phyloP scores from a whole-genome alignment of 2,888 invertebrate species.

The Pollenia amentaria region DNA sequence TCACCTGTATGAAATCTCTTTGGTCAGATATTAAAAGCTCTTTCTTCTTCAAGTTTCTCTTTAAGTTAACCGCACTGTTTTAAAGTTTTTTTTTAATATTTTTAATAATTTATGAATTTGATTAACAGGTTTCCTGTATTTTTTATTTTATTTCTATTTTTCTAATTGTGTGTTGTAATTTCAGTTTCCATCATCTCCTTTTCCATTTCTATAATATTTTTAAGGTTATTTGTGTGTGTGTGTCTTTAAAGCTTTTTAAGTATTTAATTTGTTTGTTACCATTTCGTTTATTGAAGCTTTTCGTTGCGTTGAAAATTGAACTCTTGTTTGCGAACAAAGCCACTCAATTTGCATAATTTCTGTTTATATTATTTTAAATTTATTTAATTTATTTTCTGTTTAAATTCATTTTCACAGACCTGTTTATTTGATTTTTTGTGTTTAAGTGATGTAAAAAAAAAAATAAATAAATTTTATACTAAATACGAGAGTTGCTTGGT shows the following conservation, averaged over 20 bases:
- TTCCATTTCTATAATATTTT: conserved; percentile 9
- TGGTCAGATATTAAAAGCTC: no score
- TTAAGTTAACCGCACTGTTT: no score
- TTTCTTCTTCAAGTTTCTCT: no score
- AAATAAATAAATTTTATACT: neutral
- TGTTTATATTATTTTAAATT: conserved; percentile 26
- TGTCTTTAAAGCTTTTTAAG: conserved; percentile 61
- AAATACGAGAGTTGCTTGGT: conserved; percentile 1
- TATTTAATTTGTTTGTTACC: conserved; percentile 54
- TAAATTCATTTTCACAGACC: conserved; percentile 59
- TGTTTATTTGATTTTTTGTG: conserved; percentile 37
- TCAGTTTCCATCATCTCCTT: neutral
- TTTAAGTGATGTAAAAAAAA: neutral
- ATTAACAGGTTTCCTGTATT: neutral
- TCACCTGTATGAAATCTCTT: no score
- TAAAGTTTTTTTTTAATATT: neutral
- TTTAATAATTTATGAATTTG: neutral
- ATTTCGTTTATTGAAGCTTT: conserved; percentile 70
- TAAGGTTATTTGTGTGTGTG: conserved; percentile 38
- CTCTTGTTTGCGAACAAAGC: conserved; percentile 69
- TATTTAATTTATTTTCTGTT: conserved; percentile 20
- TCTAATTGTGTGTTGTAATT: neutral
- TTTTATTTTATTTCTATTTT: neutral
- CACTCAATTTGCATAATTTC: conserved; percentile 66
- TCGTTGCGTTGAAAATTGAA: conserved; percentile 73